These are phyloP conservation scores for Ceratina australensis DNA, from an alignment of 1,140 invertebrate genomes.

Conservation along the genomic window DNA sequence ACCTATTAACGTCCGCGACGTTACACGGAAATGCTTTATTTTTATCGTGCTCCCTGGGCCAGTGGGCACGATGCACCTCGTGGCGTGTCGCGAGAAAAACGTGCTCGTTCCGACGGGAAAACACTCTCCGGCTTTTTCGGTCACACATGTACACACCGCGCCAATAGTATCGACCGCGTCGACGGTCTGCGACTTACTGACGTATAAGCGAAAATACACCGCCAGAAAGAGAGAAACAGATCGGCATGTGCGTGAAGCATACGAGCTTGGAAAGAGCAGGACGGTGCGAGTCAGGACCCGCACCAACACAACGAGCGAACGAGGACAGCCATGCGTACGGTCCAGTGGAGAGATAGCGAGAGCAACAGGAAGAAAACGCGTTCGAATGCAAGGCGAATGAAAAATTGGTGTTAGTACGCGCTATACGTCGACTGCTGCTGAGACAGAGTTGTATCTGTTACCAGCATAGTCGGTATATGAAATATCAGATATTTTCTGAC, in stretches of 20 bases:
- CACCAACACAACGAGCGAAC: background rate
- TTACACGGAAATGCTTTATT: background rate
- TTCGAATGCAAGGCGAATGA: background rate
- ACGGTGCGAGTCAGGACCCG: background rate
- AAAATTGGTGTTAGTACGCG: background rate
- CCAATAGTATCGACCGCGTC: constrained; percentile 34
- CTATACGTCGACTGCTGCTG: too few species aligned
- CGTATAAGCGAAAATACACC: constrained; percentile 47
- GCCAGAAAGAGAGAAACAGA: constrained; percentile 45
- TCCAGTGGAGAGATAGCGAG: background rate
- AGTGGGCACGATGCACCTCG: background rate
- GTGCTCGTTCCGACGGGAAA: background rate
- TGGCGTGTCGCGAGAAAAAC: background rate
- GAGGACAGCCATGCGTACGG: background rate
- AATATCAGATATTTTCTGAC: too few species aligned
- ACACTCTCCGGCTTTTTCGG: constrained; percentile 15
- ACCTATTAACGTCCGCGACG: background rate
- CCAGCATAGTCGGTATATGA: background rate
- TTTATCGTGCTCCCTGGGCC: constrained; percentile 11
- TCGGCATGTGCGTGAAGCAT: constrained; percentile 29
- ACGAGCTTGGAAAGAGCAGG: too few species aligned
- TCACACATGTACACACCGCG: constrained; percentile 12
- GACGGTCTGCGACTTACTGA: constrained; percentile 53
- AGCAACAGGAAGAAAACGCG: background rate
- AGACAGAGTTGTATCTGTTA: background rate